Base-by-base conservation (phyloP, 1,140 invertebrate genomes). In the Homarus americanus region DNA sequence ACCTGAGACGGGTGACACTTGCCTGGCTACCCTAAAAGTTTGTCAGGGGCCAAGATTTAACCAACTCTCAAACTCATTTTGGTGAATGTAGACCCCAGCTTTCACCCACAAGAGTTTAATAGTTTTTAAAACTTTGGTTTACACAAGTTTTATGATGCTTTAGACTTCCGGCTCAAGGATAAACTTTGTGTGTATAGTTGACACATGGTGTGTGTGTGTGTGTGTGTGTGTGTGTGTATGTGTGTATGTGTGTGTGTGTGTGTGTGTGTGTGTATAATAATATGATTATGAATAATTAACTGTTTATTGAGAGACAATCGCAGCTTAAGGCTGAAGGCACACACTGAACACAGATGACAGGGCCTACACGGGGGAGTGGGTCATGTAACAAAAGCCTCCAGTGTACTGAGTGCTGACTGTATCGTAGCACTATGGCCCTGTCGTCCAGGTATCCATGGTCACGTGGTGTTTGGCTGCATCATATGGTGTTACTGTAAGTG, bases 31-130 rank as follows among this genome's bases (percentile, higher is more conserved):
- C n/a, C 17, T 38, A 41, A 83, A 69, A n/a, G n/a, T 32, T 69
- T 69, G 20, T 15, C 24, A 12, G 28, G 12, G 34, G 36, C 32
- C 58, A 20, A 83, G 82, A 83, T 83, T 83, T 58, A 69, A 83
- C 63, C 53, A 82, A 72, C 82, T 83, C 82, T 72, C 82, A 83
- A 83, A 83, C 82, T 83, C 82, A 83, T 83, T 83, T 72, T 83
- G 82, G 20, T 41, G 63, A 83, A 83, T 83, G 82, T 72, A 83
- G 82, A 44, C 34, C 82, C 82, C 58, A 40, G 82, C 58, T 53
- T 83, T 69, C 82, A 83, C 82, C 82, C 53, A 72, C 36, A 72
- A 66, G 63, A 72, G 63, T 83, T 83, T 83, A 72, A 83, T 83
- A 66, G 58, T 72, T 72, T 53, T 66, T 83, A 72, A 72, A 72